Conservation (phyloP, 2,797 vertebrate species). For the Gallirallus australis region DNA sequence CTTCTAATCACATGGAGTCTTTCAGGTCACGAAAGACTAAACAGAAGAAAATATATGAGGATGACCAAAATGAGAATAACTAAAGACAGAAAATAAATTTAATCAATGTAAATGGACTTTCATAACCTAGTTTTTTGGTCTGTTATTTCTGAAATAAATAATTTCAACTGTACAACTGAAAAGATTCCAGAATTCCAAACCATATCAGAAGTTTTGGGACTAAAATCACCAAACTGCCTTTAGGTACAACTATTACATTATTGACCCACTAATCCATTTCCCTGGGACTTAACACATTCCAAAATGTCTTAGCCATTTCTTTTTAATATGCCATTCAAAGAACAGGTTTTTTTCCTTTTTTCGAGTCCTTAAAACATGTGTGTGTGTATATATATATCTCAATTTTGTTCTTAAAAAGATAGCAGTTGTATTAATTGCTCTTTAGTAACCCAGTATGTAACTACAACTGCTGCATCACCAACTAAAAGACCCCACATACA, state of each 20-base stretch:
- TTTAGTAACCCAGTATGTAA: constrained; percentile 31
- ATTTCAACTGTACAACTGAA: neutral
- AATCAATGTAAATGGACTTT: neutral
- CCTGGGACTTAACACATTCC: neutral
- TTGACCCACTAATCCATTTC: neutral
- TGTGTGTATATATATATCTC: neutral
- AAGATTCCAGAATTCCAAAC: neutral
- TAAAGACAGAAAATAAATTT: neutral
- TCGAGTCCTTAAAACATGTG: neutral
- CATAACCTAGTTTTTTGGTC: neutral
- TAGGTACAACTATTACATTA: neutral
- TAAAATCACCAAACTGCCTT: neutral
- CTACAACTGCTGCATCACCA: constrained; percentile 56
- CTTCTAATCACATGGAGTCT: constrained; percentile 30
- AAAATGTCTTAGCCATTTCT: neutral
- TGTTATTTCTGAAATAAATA: neutral
- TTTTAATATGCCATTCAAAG: neutral
- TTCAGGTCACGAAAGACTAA: neutral
- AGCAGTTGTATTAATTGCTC: constrained; percentile 37
- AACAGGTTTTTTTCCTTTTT: neutral
- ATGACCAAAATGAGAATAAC: neutral
- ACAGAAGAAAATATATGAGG: neutral
- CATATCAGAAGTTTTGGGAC: neutral
- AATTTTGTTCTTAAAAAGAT: neutral
- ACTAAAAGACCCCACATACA: neutral